Percentiles rank a stretch among this genome's conserved stretches.
Conservation (phyloP, 2,113 vertebrate species). For the Phalacrocorax aristotelis region DNA sequence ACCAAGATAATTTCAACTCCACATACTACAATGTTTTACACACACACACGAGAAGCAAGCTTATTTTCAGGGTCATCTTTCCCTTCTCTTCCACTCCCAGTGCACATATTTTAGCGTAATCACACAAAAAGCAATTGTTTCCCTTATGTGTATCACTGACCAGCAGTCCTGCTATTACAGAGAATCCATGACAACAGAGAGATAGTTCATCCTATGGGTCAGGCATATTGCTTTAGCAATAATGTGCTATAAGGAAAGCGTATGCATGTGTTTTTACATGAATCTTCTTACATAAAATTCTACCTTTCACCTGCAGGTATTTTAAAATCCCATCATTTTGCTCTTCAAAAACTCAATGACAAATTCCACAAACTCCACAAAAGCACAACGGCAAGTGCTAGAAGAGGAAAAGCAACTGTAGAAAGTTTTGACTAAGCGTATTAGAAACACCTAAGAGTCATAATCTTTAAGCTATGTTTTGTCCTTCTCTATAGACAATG, state of each 20-base stretch:
- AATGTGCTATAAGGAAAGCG: background rate
- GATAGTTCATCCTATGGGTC: background rate
- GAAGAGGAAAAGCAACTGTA: background rate
- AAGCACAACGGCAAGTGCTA: background rate
- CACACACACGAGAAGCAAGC: background rate
- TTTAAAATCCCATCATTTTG: background rate
- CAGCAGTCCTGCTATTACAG: background rate
- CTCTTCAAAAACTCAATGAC: background rate
- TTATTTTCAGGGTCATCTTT: background rate
- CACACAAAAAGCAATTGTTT: background rate
- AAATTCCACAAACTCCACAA: background rate
- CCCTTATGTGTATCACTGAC: background rate
- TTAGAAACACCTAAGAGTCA: background rate
- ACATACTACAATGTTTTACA: background rate
- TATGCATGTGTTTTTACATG: fast-evolving
- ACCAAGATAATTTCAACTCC: background rate
- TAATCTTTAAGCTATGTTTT: background rate
- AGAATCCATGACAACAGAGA: background rate
- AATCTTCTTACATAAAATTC: background rate
- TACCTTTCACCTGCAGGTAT: background rate
- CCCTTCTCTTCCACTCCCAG: background rate
- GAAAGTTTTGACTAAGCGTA: background rate
- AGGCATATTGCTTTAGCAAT: background rate
- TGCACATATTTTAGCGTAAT: background rate
- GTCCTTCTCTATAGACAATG: background rate